Percentiles rank a stretch among this genome's conserved stretches.
Evolutionary conservation across 2,113 vertebrate genomes (phyloP).

Genomic region (Oreotrochilus melanogaster): DNA sequence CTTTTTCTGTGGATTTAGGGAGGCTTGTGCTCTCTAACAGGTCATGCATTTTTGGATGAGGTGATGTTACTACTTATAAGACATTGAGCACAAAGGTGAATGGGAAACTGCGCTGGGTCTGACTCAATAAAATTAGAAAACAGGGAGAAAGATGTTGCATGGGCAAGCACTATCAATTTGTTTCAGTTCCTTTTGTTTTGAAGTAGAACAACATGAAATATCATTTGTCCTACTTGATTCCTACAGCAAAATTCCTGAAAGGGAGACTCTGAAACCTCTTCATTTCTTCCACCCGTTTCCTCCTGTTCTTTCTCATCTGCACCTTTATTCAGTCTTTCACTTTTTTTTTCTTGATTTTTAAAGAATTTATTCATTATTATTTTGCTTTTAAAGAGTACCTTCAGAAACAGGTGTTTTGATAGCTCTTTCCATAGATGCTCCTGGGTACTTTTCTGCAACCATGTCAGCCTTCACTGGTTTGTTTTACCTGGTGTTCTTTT

Average conservation of each 20-base stretch:
- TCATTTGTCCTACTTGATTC: background rate
- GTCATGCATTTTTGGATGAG: background rate
- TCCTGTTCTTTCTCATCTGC: background rate
- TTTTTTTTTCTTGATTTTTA: background rate
- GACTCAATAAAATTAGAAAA: background rate
- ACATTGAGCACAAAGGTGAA: background rate
- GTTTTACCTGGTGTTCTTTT: background rate
- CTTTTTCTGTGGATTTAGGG: background rate
- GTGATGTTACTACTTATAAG: background rate
- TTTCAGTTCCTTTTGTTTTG: background rate
- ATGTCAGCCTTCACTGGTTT: background rate
- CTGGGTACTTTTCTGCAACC: background rate
- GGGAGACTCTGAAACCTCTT: background rate
- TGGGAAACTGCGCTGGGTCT: background rate
- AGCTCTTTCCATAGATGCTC: background rate
- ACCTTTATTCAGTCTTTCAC: background rate
- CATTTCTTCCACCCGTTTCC: background rate
- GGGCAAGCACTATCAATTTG: background rate
- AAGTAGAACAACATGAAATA: background rate
- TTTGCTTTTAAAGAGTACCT: background rate
- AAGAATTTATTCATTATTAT: background rate
- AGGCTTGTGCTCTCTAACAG: background rate
- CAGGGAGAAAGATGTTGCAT: background rate
- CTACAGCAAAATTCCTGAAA: background rate
- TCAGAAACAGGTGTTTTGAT: background rate